Evolutionary conservation across 2,113 vertebrate species (phyloP), one percentile per base, ranked within the genome.

Genomic region (Abramis brama): DNA sequence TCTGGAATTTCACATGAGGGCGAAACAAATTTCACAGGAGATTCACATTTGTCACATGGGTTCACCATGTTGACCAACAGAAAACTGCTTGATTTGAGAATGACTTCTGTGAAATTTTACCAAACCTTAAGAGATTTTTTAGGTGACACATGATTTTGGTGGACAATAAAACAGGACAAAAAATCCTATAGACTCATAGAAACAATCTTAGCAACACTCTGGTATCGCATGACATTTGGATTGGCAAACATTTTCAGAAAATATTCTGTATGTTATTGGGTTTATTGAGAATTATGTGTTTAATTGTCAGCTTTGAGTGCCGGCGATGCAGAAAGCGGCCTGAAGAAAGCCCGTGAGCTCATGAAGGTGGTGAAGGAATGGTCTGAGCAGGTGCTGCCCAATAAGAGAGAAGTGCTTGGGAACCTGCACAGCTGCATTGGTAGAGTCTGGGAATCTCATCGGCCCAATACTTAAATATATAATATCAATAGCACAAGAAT

Each of bases 371-470:
- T 97, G 2, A 89, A 94, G 79, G 88, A 70, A 1, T 97, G 96
- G 95, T 89, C 94, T 11, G 93, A 95, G 0, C 88, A 93, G 1
- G 95, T 94, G 0, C 88, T 96, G 45, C 96, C 96, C 68, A 95
- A 96, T 90, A 97, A 94, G 91, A 92, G 88, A 0, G 95, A 97
- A 19, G 85, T 98, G 89, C 81, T 96, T 9, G 96, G 95, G 36
- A 95, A 91, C 88, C 92, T 99, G 79, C 88, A 98, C 91, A 96
- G 94, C 89, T 96, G 91, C 92, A 96, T 98, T 0, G 97, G 97
- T 30, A 95, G 93, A 15, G 59, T 17, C 23, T 80, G 5, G 21
- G 21, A 76, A 73, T 70, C 36, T 43, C n/a, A 73, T 43, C 55
- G 23, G 19, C 70, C 23, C 23, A 33, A 68, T 66, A 45, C n/a